Conservation (phyloP, 2,888 invertebrate species). For the Trichogramma dendrolimi region DNA sequence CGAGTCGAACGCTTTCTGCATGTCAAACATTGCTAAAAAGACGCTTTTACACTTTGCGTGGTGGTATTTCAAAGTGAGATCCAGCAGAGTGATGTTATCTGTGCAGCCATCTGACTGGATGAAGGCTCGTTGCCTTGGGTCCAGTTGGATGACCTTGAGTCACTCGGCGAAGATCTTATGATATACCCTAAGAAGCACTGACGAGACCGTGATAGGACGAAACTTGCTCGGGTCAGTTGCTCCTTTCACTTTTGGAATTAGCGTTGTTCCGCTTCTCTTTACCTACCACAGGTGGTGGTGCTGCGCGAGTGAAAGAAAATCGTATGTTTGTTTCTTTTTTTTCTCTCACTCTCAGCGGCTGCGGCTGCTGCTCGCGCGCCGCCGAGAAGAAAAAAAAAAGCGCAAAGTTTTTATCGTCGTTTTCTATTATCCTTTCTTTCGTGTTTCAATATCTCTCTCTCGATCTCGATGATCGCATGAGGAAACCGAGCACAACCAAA, state of each 20-base stretch:
- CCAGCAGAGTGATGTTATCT: slow-evolving; percentile 23
- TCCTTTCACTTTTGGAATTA: slow-evolving; percentile 43
- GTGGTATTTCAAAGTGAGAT: slow-evolving; percentile 17
- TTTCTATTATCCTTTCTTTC: no score
- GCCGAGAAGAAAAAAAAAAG: no score
- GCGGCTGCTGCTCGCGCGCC: no score
- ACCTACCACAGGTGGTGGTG: slow-evolving; percentile 29
- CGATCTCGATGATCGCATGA: no score
- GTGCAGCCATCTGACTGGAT: slow-evolving; percentile 35
- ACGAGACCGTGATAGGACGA: slow-evolving; percentile 41
- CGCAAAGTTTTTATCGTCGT: no score
- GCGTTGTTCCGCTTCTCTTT: slow-evolving; percentile 40
- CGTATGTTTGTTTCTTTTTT: no score
- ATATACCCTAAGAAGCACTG: slow-evolving; percentile 37
- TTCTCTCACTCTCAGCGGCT: no score
- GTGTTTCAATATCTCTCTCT: no score
- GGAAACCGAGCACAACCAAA: no score
- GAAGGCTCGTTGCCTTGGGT: slow-evolving; percentile 41
- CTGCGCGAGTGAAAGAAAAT: no score
- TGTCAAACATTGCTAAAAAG: slow-evolving; percentile 23
- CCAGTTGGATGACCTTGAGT: slow-evolving; percentile 27
- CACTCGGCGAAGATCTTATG: slow-evolving; percentile 38
- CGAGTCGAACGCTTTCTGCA: slow-evolving; percentile 27
- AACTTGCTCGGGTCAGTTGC: slow-evolving; percentile 34
- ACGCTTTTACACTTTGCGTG: neutral